These are phyloP conservation scores for Autographa gamma DNA, from an alignment of 2,888 invertebrate genomes.

Conservation along the genomic window DNA sequence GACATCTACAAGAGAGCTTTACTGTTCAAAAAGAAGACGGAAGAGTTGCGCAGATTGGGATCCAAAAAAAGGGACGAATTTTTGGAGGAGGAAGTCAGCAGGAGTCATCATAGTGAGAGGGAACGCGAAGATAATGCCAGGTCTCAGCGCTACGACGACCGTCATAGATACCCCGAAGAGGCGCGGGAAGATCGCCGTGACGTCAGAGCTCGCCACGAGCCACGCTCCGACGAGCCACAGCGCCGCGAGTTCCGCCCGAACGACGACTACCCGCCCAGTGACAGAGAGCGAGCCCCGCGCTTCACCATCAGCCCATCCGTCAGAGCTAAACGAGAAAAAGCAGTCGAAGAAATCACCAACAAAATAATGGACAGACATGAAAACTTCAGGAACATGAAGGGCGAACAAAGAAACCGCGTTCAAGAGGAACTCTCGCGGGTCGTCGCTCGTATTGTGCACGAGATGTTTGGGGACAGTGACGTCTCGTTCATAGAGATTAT, in stretches of 20 bases:
- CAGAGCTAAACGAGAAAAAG: constrained; percentile 74
- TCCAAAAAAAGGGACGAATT: constrained; percentile 52
- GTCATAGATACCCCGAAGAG: constrained; percentile 45
- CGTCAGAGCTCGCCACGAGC: constrained; percentile 19
- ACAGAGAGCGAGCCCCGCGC: not conserved
- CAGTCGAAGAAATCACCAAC: constrained; percentile 71
- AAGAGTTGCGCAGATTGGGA: constrained; percentile 68
- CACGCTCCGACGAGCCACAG: constrained; percentile 11
- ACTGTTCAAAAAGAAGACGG: constrained; percentile 77
- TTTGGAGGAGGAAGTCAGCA: constrained; percentile 49
- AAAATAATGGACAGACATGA: constrained; percentile 72
- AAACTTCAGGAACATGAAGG: constrained; percentile 56
- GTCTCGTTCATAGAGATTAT: constrained; percentile 79
- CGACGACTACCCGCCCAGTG: constrained; percentile 25
- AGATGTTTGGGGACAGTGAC: constrained; percentile 77
- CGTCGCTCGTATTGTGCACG: constrained; percentile 65
- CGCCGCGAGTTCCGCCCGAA: constrained; percentile 11
- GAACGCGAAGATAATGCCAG: constrained; percentile 48
- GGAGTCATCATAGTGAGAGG: constrained; percentile 38
- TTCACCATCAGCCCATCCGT: constrained; percentile 22
- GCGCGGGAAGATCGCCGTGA: constrained; percentile 34
- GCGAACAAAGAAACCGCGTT: constrained; percentile 65
- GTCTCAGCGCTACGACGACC: constrained; percentile 39
- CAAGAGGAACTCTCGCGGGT: constrained; percentile 67
- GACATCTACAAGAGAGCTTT: constrained; percentile 77